Conservation (phyloP, 2,113 vertebrate genomes). For the Eulacestoma nigropectus region DNA sequence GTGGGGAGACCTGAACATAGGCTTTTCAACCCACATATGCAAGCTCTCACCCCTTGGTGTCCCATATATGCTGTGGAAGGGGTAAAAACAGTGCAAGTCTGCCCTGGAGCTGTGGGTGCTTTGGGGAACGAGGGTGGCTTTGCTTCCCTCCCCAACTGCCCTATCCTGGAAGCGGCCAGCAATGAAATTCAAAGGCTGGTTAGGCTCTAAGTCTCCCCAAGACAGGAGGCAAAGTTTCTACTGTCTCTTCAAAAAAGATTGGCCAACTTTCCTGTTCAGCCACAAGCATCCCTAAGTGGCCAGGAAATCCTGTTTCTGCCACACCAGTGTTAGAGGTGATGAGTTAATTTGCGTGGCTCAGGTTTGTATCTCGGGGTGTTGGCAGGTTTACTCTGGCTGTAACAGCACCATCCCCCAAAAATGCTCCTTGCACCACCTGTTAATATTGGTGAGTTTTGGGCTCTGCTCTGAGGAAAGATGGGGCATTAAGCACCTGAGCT, state of each 20-base stretch:
- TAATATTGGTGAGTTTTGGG: neutral
- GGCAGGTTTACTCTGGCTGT: neutral
- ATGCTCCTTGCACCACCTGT: neutral
- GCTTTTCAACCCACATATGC: neutral
- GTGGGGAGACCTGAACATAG: neutral
- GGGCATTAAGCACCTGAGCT: neutral
- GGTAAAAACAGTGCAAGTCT: neutral
- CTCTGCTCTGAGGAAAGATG: neutral
- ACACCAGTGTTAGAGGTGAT: accelerated
- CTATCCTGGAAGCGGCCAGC: neutral
- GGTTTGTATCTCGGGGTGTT: neutral
- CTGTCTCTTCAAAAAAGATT: neutral
- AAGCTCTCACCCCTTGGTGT: neutral
- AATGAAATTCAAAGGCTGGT: neutral
- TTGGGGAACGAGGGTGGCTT: accelerated
- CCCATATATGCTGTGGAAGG: neutral
- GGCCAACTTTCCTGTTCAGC: neutral
- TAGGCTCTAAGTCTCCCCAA: neutral
- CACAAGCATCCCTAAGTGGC: neutral
- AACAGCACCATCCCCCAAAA: neutral
- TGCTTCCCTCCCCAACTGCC: neutral
- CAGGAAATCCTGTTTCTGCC: neutral
- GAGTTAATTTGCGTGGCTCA: neutral
- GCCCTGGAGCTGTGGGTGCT: neutral
- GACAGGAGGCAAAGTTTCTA: neutral